Conservation (phyloP, 2,797 vertebrate species). For the Heliangelus exortis region DNA sequence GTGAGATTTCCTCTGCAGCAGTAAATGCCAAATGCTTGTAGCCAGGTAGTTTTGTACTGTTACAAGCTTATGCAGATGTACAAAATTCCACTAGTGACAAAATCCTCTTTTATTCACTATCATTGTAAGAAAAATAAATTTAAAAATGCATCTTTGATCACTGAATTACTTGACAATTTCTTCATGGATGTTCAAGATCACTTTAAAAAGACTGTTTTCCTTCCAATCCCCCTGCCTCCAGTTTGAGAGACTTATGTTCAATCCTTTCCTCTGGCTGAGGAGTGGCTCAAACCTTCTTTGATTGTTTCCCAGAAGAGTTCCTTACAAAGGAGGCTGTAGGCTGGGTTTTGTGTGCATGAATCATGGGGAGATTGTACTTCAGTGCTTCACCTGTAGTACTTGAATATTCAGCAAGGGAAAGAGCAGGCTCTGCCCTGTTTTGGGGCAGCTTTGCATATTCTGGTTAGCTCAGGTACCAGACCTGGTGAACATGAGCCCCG, state of each 20-base stretch:
- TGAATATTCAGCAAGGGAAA: not conserved
- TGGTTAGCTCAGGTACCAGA: not conserved
- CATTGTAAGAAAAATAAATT: not conserved
- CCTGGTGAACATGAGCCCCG: not conserved
- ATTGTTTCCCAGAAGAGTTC: not conserved
- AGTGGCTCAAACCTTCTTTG: not conserved
- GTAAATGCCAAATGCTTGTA: not conserved
- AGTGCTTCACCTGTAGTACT: not conserved
- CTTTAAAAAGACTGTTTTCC: not conserved
- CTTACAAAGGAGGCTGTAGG: not conserved
- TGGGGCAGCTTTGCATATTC: not conserved
- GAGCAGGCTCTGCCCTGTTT: not conserved
- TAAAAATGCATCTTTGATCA: not conserved
- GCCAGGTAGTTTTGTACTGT: not conserved
- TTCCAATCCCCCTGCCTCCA: fast-evolving
- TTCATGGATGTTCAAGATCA: not conserved
- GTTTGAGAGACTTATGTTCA: not conserved
- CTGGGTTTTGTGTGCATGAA: not conserved
- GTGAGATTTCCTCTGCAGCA: not conserved
- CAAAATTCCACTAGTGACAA: not conserved
- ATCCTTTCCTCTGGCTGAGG: not conserved
- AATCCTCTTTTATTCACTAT: not conserved
- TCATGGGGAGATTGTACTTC: not conserved
- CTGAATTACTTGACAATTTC: not conserved
- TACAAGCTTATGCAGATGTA: not conserved